Evolutionary conservation across 2,113 vertebrate species (phyloP), one percentile per base, ranked within the genome.

Genomic region (Pica pica): DNA sequence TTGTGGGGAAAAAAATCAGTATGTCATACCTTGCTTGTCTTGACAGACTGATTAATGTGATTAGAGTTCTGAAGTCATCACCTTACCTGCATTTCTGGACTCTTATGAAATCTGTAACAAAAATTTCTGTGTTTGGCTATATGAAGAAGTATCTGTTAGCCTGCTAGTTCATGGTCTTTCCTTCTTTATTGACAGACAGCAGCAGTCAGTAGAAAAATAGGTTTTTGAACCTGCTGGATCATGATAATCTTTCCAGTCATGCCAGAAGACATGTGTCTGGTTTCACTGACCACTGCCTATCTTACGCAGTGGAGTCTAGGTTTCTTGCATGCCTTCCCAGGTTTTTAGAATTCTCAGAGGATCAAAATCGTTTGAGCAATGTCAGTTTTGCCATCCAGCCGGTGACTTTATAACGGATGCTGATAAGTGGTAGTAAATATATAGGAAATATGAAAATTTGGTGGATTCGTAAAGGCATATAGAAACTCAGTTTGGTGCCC

Each of bases 171-270:
- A 18, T 65, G 50, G 44, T 94, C 65, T 87, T 49, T 47, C 78
- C 76, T 94, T 52, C 60, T 68, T 94, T 88, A 85, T 96, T 97
- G 95, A 93, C 96, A 97, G 96, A 96, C 96, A 97, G 97, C 97
- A 97, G 96, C 94, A 92, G 88, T 96, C 87, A 95, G 91, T 97
- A 96, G 96, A 96, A 97, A 95, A 97, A 93, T 47, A 92, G 86
- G 19, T 19, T 97, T 94, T 93, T 89, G 42, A 93, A 95, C 95
- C 95, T 98, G 94, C 97, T 98, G 97, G 97, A 98, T 98, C 97
- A 97, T 96, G 95, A 61, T 83, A 46, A 46, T 76, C 53, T 92
- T 97, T 52, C 88, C 56, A 88, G 79, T 93, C 33, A 42, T 70
- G 46, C 39, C 46, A 47, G 84, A 68, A 69, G 63, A 61, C 5